These are phyloP conservation scores for Saimiri boliviensis DNA, from an alignment of 2,113 vertebrate genomes.

Conservation along the genomic window DNA sequence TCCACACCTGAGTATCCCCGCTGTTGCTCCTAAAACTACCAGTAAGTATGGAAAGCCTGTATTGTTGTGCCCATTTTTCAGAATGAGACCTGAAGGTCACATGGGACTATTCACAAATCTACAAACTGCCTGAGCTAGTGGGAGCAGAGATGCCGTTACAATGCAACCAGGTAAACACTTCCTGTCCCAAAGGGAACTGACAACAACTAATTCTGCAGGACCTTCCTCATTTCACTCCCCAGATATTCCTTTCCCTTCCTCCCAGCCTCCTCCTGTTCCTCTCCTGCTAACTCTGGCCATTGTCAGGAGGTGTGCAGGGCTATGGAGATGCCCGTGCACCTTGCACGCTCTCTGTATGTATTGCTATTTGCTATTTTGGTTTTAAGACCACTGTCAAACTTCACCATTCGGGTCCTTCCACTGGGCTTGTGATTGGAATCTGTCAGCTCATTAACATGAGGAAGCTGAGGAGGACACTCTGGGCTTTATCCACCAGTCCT, in stretches of 20 bases:
- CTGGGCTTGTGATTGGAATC: conserved; percentile 57
- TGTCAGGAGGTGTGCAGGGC: not conserved
- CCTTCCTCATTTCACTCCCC: not conserved
- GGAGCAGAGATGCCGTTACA: not conserved
- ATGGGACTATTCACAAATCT: not conserved
- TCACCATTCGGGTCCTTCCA: conserved; percentile 28
- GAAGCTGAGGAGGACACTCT: conserved; percentile 4
- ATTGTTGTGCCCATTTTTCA: not conserved
- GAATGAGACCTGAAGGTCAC: not conserved
- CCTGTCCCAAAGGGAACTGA: not conserved
- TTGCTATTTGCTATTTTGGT: not conserved
- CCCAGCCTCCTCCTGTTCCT: not conserved
- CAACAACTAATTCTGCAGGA: not conserved
- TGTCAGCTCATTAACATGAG: conserved; percentile 71
- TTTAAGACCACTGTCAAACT: conserved; percentile 62
- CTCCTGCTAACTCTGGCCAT: not conserved
- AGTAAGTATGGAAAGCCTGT: not conserved
- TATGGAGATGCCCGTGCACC: not conserved
- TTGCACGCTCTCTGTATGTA: not conserved
- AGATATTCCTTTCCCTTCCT: not conserved
- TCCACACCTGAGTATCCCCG: not conserved
- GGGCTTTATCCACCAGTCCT: conserved; percentile 63
- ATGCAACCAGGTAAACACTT: not conserved
- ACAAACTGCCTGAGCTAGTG: not conserved
- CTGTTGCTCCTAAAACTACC: not conserved